Base-by-base conservation (phyloP, 2,888 invertebrate genomes). In the Harpalus rubripes region DNA sequence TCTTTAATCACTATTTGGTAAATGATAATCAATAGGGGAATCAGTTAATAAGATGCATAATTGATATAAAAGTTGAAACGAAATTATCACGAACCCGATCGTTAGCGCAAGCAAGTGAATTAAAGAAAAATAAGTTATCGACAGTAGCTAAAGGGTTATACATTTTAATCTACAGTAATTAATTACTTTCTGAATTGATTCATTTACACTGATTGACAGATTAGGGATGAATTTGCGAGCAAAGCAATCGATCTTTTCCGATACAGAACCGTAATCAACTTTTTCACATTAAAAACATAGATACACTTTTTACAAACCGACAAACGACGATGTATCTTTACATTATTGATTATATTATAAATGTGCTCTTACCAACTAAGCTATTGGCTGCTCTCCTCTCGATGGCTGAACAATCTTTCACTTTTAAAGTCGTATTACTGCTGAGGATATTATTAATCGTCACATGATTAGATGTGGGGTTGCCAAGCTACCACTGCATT, bases 161-260 rank as follows among this genome's bases (percentile, higher is more conserved):
- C 82, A 82, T 72, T 84, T 84, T 84, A 61, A 78, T 63, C 76
- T 78, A 10, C 15, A 59, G 85, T 80, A 85, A 85, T 85, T 85
- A 80, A 85, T 85, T 85, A 85, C 63, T 39, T 65, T 68, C 41
- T 41, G 85, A 85, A 85, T 85, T 85, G 85, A 85, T 85, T 85
- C 79, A 85, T 85, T 85, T 65, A 79, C 84, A 79, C 80, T 85
- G 85, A 85, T 85, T 85, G 85, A 85, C 85, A 85, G 85, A 79
- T 85, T 80, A 80, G 80, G 80, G 85, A 85, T 85, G 85, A 85
- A 65, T 84, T 84, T 52, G 65, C 74, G 58, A 81, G 81, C 10
- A 76, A 52, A 26, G 76, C 61, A 44, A 84, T 78, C 84, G 84
- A 84, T 84, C 84, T 63, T 65, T 16, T 10, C 39, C 7, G 15